Conservation (phyloP, 2,113 vertebrate species). For the Bubo scandiacus region DNA sequence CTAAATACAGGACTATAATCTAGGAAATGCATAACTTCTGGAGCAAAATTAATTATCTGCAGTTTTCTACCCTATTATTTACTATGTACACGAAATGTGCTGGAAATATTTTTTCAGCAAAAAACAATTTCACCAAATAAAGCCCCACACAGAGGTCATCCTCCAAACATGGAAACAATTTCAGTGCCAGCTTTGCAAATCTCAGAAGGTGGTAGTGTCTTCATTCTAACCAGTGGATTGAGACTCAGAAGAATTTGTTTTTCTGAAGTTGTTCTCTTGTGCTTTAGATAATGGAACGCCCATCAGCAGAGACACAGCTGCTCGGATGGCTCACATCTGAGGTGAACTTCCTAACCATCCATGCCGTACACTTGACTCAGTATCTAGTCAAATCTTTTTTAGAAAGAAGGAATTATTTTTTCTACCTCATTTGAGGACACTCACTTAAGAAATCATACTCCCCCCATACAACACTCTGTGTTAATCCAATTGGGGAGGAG, state of each 20-base stretch:
- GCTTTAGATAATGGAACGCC: not conserved
- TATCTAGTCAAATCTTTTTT: not conserved
- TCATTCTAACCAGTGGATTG: not conserved
- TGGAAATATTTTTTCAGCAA: not conserved
- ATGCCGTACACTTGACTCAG: not conserved
- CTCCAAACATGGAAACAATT: not conserved
- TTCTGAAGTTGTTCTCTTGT: not conserved
- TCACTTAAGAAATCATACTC: not conserved
- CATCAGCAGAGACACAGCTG: not conserved
- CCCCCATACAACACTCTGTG: not conserved
- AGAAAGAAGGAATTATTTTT: not conserved
- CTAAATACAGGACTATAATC: not conserved
- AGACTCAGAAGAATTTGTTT: not conserved
- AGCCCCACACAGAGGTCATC: not conserved
- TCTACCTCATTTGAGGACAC: not conserved
- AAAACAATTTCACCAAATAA: not conserved
- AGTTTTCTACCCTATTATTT: not conserved
- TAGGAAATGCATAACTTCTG: not conserved
- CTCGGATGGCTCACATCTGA: not conserved
- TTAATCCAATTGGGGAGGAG: not conserved
- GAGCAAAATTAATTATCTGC: not conserved
- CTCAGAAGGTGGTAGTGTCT: not conserved
- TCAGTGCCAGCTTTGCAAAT: not conserved
- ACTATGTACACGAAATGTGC: not conserved
- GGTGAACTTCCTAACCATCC: not conserved